Percentiles rank a stretch among this genome's conserved stretches.
Conservation (phyloP, 2,797 vertebrate genomes). For the Yasuhikotakia modesta region DNA sequence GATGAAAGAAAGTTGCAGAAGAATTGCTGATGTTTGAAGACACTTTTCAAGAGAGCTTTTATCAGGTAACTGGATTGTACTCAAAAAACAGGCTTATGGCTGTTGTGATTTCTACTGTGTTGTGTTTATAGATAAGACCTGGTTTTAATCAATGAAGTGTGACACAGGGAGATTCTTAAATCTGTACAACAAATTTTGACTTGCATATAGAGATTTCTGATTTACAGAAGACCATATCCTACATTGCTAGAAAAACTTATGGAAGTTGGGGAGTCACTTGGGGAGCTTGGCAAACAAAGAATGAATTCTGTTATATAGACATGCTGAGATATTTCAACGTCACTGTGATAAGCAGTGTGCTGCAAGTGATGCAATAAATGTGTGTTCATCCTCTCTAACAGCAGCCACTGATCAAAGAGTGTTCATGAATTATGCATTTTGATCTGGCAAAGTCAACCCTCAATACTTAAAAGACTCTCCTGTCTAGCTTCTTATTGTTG, state of each 20-base stretch:
- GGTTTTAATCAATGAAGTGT: slow-evolving; percentile 44
- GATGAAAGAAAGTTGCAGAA: slow-evolving; percentile 22
- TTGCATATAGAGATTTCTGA: slow-evolving; percentile 47
- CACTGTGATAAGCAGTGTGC: slow-evolving; percentile 37
- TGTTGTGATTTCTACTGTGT: slow-evolving; percentile 25
- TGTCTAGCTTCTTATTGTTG: slow-evolving; percentile 64
- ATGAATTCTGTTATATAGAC: slow-evolving; percentile 43
- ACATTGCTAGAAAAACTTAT: slow-evolving; percentile 34
- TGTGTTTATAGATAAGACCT: slow-evolving; percentile 51
- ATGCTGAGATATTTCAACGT: slow-evolving; percentile 30
- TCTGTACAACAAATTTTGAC: slow-evolving; percentile 60
- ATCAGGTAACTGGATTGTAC: slow-evolving; percentile 12
- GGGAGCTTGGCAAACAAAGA: slow-evolving; percentile 55
- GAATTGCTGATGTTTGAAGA: too few relatives aligned
- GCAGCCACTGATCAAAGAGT: slow-evolving; percentile 60
- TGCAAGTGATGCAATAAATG: slow-evolving; percentile 56
- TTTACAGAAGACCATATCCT: slow-evolving; percentile 38
- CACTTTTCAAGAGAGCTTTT: neutral
- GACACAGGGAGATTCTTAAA: slow-evolving; percentile 55
- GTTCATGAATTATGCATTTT: slow-evolving; percentile 78
- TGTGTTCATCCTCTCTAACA: slow-evolving; percentile 59
- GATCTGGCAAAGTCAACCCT: slow-evolving; percentile 67
- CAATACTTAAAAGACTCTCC: slow-evolving; percentile 78
- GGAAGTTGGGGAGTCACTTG: slow-evolving; percentile 17
- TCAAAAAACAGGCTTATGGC: slow-evolving; percentile 19